Percentiles rank a stretch among this genome's conserved stretches.
phyloP scores from a whole-genome alignment of 2,797 vertebrate genomes.

The Epinephelus malabaricus region DNA sequence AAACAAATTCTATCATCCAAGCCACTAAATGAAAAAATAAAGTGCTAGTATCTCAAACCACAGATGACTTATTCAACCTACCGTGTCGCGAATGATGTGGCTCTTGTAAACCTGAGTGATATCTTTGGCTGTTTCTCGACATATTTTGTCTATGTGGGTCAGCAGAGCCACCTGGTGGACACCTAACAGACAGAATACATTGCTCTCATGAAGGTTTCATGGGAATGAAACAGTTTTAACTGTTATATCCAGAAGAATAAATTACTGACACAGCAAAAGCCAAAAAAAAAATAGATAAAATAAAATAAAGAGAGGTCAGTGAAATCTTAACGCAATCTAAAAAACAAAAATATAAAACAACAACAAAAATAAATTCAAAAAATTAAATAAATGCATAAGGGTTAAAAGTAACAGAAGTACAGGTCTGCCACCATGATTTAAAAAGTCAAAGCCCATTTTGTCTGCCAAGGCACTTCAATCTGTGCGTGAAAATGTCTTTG shows the following conservation, averaged over 20 bases:
- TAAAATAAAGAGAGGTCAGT: not conserved
- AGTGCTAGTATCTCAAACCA: not conserved
- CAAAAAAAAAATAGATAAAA: not conserved
- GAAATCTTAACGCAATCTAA: not conserved
- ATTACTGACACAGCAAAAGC: not conserved
- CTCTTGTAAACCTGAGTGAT: constrained; percentile 73
- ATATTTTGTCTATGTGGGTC: constrained; percentile 80
- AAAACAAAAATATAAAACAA: not conserved
- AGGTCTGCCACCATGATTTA: not conserved
- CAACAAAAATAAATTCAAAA: not conserved
- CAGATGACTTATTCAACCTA: constrained; percentile 30
- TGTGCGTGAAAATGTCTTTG: not conserved
- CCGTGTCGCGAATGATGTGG: constrained; percentile 40
- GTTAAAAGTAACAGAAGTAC: not conserved
- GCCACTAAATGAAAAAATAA: no score
- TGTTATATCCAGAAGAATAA: not conserved
- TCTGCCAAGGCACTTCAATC: not conserved
- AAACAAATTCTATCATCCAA: no score
- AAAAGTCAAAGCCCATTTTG: not conserved
- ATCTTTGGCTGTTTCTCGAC: constrained; percentile 54
- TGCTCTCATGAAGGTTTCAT: not conserved
- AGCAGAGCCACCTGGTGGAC: constrained; percentile 84
- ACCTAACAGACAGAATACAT: constrained; percentile 59
- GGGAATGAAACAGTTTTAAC: not conserved
- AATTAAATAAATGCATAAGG: not conserved